Evolutionary conservation across 2,888 invertebrate species (phyloP), one percentile per base, ranked within the genome.

Genomic region (Pseudanteris insignis): DNA sequence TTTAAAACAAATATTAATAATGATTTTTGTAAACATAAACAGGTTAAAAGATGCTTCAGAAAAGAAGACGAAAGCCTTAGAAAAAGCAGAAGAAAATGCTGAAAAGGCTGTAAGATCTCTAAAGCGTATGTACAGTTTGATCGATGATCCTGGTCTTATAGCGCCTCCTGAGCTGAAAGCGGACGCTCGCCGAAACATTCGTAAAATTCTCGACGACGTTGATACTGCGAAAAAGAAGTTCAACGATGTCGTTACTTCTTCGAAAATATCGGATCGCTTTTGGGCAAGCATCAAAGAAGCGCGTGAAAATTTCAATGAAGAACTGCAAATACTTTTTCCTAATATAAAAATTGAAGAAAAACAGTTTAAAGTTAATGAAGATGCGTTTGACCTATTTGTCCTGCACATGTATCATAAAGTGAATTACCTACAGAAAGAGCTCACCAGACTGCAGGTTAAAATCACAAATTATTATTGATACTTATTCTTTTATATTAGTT

Each of bases 401-500:
- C 83, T 90, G 25, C 90, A 92, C 72, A 89, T 91, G 37, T 91
- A 90, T 72, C 84, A 89, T 25, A 87, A 89, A 75, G 87, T 93
- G 2, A 83, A 89, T 53, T 88, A 87, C 68, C 85, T 91, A 60
- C 91, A 92, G 74, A 88, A 88, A 70, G 91, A 92, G 75, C 74
- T 93, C 50, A 86, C 87, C 11, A 88, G 88, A 69, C 81, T 89
- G 68, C 87, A 91, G 83, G 85, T 84, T 67, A 26, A 26, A 4
- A 26, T 3, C 26, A 30, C 6, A 30, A 9, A 10, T 30, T 4
- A 26, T 3, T 26, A 7, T 26, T n/a, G 26, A 26, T 6, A 26
- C 4, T n/a, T 26, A 7, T 5, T n/a, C 3, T 40, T 29, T 24
- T 15, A 15, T 4, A 13, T 11, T 15, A 1, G 6, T 14, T n/a